Evolutionary conservation across 2,888 invertebrate species (phyloP).

Genomic region (Lymantria monacha): DNA sequence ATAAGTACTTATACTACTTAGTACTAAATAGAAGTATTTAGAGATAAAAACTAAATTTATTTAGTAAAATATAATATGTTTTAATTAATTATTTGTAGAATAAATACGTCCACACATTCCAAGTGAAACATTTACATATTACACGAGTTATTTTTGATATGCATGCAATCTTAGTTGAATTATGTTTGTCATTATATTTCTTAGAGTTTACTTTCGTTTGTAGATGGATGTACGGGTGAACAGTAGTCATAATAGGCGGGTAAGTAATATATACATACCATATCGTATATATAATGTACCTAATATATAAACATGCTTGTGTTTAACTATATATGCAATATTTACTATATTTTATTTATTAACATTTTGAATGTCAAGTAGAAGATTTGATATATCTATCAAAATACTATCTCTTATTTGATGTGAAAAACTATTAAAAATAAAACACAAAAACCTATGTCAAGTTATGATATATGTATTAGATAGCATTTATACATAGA

Average conservation of each 20-base stretch:
- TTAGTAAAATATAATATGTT: too few relatives aligned
- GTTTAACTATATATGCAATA: slow-evolving; percentile 15
- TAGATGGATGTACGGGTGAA: slow-evolving; percentile 83
- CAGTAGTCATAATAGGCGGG: slow-evolving; percentile 83
- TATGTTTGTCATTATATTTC: slow-evolving; percentile 50
- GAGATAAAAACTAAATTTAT: too few relatives aligned
- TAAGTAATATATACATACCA: slow-evolving; percentile 64
- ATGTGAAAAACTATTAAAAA: too few relatives aligned
- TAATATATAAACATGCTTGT: slow-evolving; percentile 20
- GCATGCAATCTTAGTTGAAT: slow-evolving; percentile 40
- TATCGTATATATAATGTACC: slow-evolving; percentile 48
- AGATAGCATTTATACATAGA: too few relatives aligned
- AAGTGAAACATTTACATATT: background rate
- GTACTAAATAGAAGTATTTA: too few relatives aligned
- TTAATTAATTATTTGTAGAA: too few relatives aligned
- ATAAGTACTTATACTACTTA: too few relatives aligned
- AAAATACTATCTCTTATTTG: too few relatives aligned
- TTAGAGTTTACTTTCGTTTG: slow-evolving; percentile 80
- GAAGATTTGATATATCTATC: too few relatives aligned
- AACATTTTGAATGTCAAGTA: slow-evolving; percentile 24
- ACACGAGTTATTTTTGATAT: slow-evolving; percentile 24
- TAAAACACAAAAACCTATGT: too few relatives aligned
- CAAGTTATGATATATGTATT: too few relatives aligned
- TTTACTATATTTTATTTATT: slow-evolving; percentile 13
- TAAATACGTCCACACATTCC: background rate